Base-by-base conservation (phyloP, 92 coral and sea anemone genomes). In the Pocillopora grandis region DNA sequence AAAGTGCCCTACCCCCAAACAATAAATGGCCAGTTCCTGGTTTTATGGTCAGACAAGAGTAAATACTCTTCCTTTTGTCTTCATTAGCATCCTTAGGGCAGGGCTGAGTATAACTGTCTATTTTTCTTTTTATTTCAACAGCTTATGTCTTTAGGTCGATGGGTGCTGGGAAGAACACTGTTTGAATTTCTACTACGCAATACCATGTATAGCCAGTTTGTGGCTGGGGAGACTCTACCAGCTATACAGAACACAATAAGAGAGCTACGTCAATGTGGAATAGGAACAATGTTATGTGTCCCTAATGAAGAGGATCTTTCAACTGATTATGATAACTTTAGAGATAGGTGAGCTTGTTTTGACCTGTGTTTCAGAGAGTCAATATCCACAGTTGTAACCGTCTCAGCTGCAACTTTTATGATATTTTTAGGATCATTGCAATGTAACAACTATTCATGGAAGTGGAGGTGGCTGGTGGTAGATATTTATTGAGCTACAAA, bases 121-220 rank as follows among this genome's bases (percentile, higher is more conserved):
- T 23, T 55, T 19, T 61, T 14, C 31, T 37, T 60, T 77, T 12
- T 78, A 10, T 65, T 63, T 14, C 78, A 75, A 59, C 85, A 96
- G 98, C 87, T 96, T 48, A 89, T 92, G 86, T 69, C 78, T 21
- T 58, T 90, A 80, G 91, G 92, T 37, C 80, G 87, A 87, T 72
- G 68, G 21, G 59, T 90, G 58, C 89, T 96, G 67, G 98, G 98
- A 14, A 82, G 82, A 31, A 89, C 57, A 36, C 35, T 90, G 81
- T 96, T 92, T 72, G 88, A 94, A 65, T 87, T 59, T 61, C 55
- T 96, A 58, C 70, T 94, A 87, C 80, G 89, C 66, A 88, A 83
- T 76, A 96, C 98, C 36, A 78, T 96, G 78, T 96, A 96, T 86
- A 92, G 91, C 61, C 98, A 96, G 87, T 96, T 96, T 90, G 98